Percentiles rank a stretch among this genome's conserved stretches.
Evolutionary conservation across 1,140 invertebrate species (phyloP).

Genomic region (Megathymus violae): DNA sequence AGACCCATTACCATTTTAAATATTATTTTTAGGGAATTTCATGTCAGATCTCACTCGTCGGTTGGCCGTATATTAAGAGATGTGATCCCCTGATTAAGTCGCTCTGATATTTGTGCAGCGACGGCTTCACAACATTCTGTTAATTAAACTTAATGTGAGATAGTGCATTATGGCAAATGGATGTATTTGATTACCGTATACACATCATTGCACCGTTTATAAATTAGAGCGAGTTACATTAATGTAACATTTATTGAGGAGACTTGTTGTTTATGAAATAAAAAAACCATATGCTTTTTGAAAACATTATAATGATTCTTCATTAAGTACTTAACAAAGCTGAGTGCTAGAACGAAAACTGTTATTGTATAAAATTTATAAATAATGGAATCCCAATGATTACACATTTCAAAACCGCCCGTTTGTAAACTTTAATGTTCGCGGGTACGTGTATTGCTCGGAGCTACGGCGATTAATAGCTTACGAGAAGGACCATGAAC

Average conservation of each 20-base stretch:
- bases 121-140: conserved; percentile 62
- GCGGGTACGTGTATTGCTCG: conserved; percentile 18
- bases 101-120: conserved; percentile 65
- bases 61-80: conserved; percentile 78
- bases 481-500: conserved; percentile 70
- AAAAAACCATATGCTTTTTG: too few relatives aligned
- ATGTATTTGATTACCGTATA: conserved; percentile 17
- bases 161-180: conserved; percentile 32
- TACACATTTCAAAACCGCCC: conserved; percentile 20
- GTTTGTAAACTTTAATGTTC: conserved; percentile 15
- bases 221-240: not conserved
- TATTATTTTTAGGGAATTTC: conserved; percentile 84
- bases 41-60: conserved; percentile 82
- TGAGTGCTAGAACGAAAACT: too few relatives aligned
- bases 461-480: conserved; percentile 63
- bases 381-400: conserved; percentile 4
- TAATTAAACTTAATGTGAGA: conserved; percentile 65
- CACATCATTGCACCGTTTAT: conserved; percentile 14
- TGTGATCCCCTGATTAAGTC: conserved; percentile 81
- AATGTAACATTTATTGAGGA: too few relatives aligned
- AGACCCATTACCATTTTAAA: conserved; percentile 83
- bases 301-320: too few relatives aligned
- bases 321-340: too few relatives aligned
- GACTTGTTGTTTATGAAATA: not conserved
- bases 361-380: too few relatives aligned